phyloP scores from a whole-genome alignment of 2,797 vertebrate species.

The Acomys russatus region DNA sequence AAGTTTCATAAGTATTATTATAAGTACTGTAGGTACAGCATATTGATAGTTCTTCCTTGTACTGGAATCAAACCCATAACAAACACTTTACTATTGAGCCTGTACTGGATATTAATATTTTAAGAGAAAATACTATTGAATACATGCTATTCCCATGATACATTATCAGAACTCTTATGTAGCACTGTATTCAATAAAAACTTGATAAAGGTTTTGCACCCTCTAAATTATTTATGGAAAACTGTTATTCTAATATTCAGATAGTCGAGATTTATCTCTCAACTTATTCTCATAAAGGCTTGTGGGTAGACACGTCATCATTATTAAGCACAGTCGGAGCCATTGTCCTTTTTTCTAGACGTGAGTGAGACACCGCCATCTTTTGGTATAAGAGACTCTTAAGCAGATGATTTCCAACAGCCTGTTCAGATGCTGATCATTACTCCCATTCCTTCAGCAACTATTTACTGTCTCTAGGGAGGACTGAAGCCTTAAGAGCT shows the following conservation, averaged over 20 bases:
- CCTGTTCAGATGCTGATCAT: background rate
- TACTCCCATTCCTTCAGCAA: background rate
- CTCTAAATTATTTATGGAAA: background rate
- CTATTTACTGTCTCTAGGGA: background rate
- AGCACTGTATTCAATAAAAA: background rate
- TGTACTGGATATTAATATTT: background rate
- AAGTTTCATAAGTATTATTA: background rate
- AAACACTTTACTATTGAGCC: background rate
- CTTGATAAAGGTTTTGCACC: background rate
- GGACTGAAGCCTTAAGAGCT: background rate
- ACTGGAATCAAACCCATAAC: background rate
- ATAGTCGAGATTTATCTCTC: background rate
- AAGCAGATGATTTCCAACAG: background rate
- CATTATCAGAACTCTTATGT: background rate
- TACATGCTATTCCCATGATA: background rate
- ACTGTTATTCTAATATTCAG: background rate
- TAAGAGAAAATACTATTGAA: slow-evolving; percentile 2
- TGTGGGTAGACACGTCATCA: background rate
- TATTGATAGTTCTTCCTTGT: background rate
- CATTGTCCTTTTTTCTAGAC: background rate
- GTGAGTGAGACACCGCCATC: background rate
- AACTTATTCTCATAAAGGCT: background rate
- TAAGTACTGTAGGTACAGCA: background rate
- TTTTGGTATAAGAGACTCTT: background rate
- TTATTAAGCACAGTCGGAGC: background rate